Evolutionary conservation across 2,797 vertebrate species (phyloP), one percentile per base, ranked within the genome.

Genomic region (Muraenolepis orangiensis): DNA sequence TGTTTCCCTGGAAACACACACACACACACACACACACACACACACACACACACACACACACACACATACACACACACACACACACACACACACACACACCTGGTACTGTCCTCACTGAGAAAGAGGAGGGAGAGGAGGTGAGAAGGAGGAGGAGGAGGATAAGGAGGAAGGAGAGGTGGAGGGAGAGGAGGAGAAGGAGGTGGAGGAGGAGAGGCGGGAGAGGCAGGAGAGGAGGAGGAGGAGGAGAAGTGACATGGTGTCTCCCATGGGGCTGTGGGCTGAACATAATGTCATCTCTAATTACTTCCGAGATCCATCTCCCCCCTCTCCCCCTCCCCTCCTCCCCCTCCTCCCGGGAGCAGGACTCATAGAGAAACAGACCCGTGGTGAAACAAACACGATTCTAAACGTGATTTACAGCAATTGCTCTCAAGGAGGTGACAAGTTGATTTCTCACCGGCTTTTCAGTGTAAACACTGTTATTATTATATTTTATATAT

Each of bases 251-350:
- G 42, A 16, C 12, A 51, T 14, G 10, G 40, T 42, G 40, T 42
- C 42, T 51, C 42, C 42, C 42, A 51, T 20, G 42, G 42, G 42
- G 16, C 1, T 2, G 12, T 10, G 11, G 40, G 40, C 40, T 12
- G 13, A 8, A 5, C 81, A 85, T 82, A 89, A 88, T 81, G 88
- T 89, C 90, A 87, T 86, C 80, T 85, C 81, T 90, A 91, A 92
- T 91, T 90, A 89, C 86, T 75, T 82, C 76, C 79, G 81, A 88
- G 87, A 91, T 92, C 86, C 84, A 87, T 90, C 88, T 89, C 78
- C 16, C 16, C 74, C 46, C 38, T 57, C 13, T 38, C 6, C 32
- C 8, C 70, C 20, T 29, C 23, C 18, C 16, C 46, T 76, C 34
- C 46, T 23, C 72, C 79, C 84, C 67, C 31, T 64, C 31, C 32